Conservation (phyloP, 2,113 vertebrate species). For the Crypturellus undulatus region DNA sequence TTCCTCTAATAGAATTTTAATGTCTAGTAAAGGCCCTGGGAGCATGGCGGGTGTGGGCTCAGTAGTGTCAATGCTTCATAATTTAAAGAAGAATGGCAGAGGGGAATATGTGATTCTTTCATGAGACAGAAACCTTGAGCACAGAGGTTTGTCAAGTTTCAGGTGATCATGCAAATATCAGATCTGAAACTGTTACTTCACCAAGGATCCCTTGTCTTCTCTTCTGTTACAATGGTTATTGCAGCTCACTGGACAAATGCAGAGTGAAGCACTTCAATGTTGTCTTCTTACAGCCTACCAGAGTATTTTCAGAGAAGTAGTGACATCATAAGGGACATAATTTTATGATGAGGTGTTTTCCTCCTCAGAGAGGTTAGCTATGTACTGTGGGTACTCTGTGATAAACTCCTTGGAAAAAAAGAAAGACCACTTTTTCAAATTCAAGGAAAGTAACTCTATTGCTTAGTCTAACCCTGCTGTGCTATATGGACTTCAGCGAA, state of each 20-base stretch:
- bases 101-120: not conserved
- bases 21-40: not conserved
- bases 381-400: not conserved
- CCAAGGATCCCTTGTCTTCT: not conserved
- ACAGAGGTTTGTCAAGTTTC: not conserved
- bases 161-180: not conserved
- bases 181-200: not conserved
- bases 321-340: not conserved
- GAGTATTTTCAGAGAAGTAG: not conserved
- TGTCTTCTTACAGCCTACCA: not conserved
- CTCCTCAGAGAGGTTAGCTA: not conserved
- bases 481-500: not conserved
- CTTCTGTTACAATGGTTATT: not conserved
- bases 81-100: not conserved
- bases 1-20: no score
- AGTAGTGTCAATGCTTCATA: not conserved
- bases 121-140: not conserved
- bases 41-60: not conserved
- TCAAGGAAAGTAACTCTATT: not conserved
- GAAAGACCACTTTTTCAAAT: not conserved
- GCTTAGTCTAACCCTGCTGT: not conserved
- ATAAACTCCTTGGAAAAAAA: not conserved
- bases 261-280: not conserved
- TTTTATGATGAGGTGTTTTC: not conserved
- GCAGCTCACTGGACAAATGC: not conserved